Conservation (phyloP, 2,797 vertebrate genomes). For the Phrynocephalus vlangalii region DNA sequence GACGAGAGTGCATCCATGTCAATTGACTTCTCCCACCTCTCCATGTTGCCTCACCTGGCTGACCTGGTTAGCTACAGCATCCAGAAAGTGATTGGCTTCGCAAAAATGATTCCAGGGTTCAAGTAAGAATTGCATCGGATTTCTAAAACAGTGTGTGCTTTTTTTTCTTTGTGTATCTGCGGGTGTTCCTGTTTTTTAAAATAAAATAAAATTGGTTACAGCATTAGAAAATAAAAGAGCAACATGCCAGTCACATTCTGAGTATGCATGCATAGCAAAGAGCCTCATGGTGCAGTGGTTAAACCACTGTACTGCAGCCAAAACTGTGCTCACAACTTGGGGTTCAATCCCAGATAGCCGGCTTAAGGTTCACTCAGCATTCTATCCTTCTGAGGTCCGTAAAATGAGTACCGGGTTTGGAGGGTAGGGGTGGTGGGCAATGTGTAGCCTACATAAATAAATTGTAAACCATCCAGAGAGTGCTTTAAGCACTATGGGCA, state of each 20-base stretch:
- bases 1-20: slow-evolving; percentile 84
- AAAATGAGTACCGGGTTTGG: too few species aligned
- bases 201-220: neutral
- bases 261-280: neutral
- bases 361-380: too few species aligned
- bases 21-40: slow-evolving; percentile 81
- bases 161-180: neutral
- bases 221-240: neutral
- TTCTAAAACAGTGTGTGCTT: neutral
- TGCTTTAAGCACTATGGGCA: too few species aligned
- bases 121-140: slow-evolving; percentile 78
- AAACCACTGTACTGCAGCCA: too few species aligned
- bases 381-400: too few species aligned
- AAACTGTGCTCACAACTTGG: too few species aligned
- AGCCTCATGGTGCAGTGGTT: neutral
- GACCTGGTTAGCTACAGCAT: slow-evolving; percentile 99
- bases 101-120: slow-evolving; percentile 98
- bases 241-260: neutral
- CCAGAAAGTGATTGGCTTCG: slow-evolving; percentile 97
- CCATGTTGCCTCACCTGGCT: slow-evolving; percentile 96
- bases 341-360: too few species aligned
- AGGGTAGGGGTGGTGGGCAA: too few species aligned
- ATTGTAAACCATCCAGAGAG: too few species aligned
- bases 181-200: neutral
- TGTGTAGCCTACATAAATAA: too few species aligned